These are phyloP conservation scores for Nothobranchius kuhntae DNA, from an alignment of 2,113 vertebrate genomes.

Conservation along the genomic window DNA sequence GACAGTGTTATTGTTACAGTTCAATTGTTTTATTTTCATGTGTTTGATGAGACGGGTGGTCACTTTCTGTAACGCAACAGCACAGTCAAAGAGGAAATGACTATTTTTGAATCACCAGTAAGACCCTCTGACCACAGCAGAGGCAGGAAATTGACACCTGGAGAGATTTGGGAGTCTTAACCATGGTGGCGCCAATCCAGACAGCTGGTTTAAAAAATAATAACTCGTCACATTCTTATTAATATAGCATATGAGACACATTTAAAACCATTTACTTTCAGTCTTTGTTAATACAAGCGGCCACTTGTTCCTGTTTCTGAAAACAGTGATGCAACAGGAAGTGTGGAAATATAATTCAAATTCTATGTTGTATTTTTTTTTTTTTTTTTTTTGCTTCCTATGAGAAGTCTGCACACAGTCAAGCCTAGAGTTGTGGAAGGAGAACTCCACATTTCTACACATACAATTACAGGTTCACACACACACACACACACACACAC, in stretches of 20 bases:
- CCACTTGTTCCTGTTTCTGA: neutral
- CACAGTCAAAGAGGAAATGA: neutral
- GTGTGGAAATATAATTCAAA: neutral
- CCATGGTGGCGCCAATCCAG: too few species aligned
- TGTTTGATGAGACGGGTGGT: conserved; percentile 44
- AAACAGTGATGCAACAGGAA: neutral
- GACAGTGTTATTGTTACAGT: conserved; percentile 15
- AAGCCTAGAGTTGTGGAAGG: too few species aligned
- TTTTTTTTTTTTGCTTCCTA: conserved; percentile 13
- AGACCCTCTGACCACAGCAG: conserved; percentile 41
- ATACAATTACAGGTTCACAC: too few species aligned
- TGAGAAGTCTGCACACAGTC: conserved; percentile 19
- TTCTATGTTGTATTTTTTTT: neutral
- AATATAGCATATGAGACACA: too few species aligned
- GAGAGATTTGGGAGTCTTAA: neutral
- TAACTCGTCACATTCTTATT: too few species aligned
- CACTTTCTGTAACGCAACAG: conserved; percentile 7
- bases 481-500: too few species aligned
- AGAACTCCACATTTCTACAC: neutral
- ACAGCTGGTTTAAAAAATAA: neutral
- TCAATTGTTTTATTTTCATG: conserved; percentile 13
- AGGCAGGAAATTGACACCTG: conserved; percentile 4
- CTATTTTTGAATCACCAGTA: conserved; percentile 74
- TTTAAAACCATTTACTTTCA: too few species aligned
- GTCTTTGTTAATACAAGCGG: too few species aligned